These are phyloP conservation scores for Rhopilema esculentum DNA, from an alignment of 30 jellyfish, hydroid and myxozoan genomes.

Conservation along the genomic window DNA sequence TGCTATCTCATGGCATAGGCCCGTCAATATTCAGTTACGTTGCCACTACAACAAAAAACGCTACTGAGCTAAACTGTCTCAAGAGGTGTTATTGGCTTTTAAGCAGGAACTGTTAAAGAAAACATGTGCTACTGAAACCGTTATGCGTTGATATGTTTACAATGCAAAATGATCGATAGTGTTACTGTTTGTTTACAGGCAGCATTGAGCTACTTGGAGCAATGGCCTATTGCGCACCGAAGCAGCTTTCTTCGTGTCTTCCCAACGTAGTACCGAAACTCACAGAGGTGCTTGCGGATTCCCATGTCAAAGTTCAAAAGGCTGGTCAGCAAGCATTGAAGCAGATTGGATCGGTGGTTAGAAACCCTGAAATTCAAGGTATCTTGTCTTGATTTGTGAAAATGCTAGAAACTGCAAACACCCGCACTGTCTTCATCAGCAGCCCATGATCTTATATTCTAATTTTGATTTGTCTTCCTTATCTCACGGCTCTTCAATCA, in stretches of 20 bases:
- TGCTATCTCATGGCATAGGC: too few relatives aligned
- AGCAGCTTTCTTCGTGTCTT: slow-evolving; percentile 94
- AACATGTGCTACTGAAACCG: background rate
- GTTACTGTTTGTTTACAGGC: slow-evolving; percentile 46
- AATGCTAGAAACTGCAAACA: background rate
- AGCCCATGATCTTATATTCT: too few relatives aligned
- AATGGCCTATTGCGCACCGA: slow-evolving; percentile 99
- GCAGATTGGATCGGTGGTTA: slow-evolving; percentile 96
- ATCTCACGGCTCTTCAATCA: too few relatives aligned
- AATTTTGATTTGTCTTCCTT: too few relatives aligned
- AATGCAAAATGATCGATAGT: too few relatives aligned
- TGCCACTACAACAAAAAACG: too few relatives aligned
- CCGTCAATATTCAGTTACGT: too few relatives aligned
- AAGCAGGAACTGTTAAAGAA: too few relatives aligned
- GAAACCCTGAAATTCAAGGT: slow-evolving; percentile 99
- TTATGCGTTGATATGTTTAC: too few relatives aligned
- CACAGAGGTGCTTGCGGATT: slow-evolving; percentile 90
- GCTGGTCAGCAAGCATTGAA: slow-evolving; percentile 98
- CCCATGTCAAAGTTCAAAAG: slow-evolving; percentile 95
- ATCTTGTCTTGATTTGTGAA: background rate
- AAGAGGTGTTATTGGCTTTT: too few relatives aligned
- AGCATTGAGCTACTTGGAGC: slow-evolving; percentile 99
- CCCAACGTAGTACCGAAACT: slow-evolving; percentile 96
- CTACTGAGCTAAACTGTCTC: too few relatives aligned
- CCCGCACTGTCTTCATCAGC: too few relatives aligned